Conservation (phyloP, 2,797 vertebrate genomes). For the Chelonia mydas region DNA sequence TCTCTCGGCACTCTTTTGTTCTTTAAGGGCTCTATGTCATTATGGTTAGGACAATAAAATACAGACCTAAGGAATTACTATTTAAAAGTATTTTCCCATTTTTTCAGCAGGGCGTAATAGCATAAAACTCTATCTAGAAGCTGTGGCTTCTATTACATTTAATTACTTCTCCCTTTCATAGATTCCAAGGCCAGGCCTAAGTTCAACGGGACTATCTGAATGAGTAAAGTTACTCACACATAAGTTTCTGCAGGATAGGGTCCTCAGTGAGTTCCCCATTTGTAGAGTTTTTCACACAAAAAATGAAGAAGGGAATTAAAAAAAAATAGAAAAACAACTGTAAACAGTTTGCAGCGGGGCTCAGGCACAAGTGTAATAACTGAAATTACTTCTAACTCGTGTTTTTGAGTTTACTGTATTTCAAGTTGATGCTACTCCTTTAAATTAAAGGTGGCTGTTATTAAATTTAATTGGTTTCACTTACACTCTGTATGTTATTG, state of each 20-base stretch:
- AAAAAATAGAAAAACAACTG: background rate
- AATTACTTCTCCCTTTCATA: background rate
- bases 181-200: too few species aligned
- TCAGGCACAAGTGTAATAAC: background rate
- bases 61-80: constrained; percentile 9
- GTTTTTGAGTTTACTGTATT: background rate
- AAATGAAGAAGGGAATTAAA: background rate
- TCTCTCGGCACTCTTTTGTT: background rate
- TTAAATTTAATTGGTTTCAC: background rate
- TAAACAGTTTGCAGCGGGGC: background rate
- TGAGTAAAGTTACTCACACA: background rate
- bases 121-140: background rate
- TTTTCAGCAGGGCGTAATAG: background rate
- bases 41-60: constrained; percentile 26
- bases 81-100: background rate
- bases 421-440: background rate
- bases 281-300: background rate
- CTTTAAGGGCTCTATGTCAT: background rate
- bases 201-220: too few species aligned
- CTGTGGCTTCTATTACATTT: constrained; percentile 13
- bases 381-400: background rate
- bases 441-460: background rate
- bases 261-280: background rate
- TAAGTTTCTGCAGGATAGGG: background rate
- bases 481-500: background rate